Base-by-base conservation (phyloP, 2,113 vertebrate genomes). In the Plecotus auritus region DNA sequence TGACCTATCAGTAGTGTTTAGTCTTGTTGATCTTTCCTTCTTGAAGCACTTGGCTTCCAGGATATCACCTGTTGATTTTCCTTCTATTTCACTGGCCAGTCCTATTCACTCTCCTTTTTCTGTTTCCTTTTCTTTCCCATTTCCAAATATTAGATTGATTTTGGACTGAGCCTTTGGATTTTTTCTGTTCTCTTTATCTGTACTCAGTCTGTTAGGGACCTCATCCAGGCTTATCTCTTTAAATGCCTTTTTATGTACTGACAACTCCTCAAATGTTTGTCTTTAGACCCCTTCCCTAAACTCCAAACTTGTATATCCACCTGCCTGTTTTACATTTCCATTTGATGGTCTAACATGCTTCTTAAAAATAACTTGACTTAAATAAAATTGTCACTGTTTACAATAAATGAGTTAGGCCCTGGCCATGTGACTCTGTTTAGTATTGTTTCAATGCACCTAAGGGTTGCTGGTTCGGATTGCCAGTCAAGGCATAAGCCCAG, bases 221-320 rank as follows among this genome's bases (percentile, higher is more conserved):
- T 95, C 40, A 84, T 91, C 22, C 5, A 95, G 64, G 70, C 54
- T 87, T 93, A 49, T 51, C 66, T 92, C 23, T 95, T 76, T 85
- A 94, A 85, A 85, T 89, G 42, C 30, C 12, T 76, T 91, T 78
- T 76, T 85, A 81, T 69, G 40, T 80, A 49, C 54, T 80, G 47
- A 73, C 51, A 88, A 45, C 30, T 73, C 64, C 54, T 30, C 88
- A 45, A 37, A 85, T 32, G 91, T 97, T 76, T 88, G 73, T 90
- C 74, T 94, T 91, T 92, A 66, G 35, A 5, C 30, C 32, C 18
- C 35, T 47, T 84, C 18, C 70, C 45, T 69, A 22, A 85, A 76
- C 23, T 95, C 66, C 49, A 85, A 16, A 47, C 23, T 92, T 95
- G 45, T 40, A 40, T 78, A 37, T 85, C 51, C 14, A 72, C 4